These are phyloP conservation scores for Muntiacus muntjak DNA, from an alignment of 2,113 vertebrate species.

Conservation along the genomic window DNA sequence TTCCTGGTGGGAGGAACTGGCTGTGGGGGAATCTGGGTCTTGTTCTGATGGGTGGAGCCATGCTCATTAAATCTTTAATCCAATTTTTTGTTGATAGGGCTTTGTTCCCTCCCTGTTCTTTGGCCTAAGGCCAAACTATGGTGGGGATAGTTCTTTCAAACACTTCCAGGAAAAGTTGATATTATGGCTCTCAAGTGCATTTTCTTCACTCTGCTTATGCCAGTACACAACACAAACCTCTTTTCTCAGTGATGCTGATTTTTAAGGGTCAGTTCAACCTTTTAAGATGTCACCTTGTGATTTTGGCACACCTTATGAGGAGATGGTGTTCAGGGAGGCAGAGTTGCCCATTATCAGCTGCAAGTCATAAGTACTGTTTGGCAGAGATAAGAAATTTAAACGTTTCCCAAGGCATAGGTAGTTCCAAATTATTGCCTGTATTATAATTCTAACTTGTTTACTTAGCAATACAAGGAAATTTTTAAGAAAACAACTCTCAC, in stretches of 20 bases:
- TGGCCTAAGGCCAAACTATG: not conserved
- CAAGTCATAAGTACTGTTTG: constrained; percentile 35
- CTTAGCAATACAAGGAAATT: not conserved
- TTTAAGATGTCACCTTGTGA: not conserved
- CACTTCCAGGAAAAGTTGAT: not conserved
- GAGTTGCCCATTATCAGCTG: not conserved
- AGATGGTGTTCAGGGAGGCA: not conserved
- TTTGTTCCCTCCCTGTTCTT: not conserved
- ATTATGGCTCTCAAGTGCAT: not conserved
- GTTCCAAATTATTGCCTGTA: not conserved
- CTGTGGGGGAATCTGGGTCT: not conserved
- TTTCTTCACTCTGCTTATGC: not conserved
- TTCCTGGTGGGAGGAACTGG: not conserved
- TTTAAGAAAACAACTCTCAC: not conserved
- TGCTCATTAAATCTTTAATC: not conserved
- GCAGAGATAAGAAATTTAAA: constrained; percentile 45
- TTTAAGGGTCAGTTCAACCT: constrained; percentile 24
- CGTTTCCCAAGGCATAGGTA: not conserved
- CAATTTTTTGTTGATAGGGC: not conserved
- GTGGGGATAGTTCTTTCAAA: not conserved
- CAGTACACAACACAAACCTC: not conserved
- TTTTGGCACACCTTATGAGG: not conserved
- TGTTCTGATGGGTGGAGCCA: not conserved
- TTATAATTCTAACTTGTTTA: not conserved
- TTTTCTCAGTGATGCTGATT: not conserved